Conservation (phyloP, 2,888 invertebrate species). For the Eurois occulta region DNA sequence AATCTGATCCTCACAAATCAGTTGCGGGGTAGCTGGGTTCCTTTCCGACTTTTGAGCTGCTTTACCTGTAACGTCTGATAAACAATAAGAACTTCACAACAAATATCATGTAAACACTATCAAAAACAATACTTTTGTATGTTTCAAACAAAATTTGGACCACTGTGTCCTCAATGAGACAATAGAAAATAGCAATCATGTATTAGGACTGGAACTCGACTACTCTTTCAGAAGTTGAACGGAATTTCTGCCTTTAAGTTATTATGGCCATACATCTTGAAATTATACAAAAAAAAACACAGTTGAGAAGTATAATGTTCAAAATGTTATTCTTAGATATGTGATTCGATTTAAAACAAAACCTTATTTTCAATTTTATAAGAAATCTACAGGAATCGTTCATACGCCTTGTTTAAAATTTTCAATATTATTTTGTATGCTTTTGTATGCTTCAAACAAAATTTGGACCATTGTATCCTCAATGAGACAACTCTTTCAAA, state of each 20-base stretch:
- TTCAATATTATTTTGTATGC: not conserved
- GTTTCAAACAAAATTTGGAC: not conserved
- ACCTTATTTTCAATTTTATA: not conserved
- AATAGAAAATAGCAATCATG: conserved; percentile 16
- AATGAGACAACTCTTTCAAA: no score
- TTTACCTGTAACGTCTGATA: not conserved
- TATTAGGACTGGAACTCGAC: not conserved
- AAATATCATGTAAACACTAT: conserved; percentile 22
- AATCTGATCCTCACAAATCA: not conserved
- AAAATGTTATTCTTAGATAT: not conserved
- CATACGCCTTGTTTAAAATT: not conserved
- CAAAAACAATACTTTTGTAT: conserved; percentile 26
- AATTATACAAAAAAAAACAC: conserved; percentile 1
- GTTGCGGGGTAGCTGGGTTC: not conserved
- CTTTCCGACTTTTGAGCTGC: not conserved
- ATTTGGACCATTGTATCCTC: no score
- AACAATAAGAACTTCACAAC: conserved; percentile 11
- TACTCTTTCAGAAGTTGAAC: not conserved
- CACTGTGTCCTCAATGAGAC: not conserved
- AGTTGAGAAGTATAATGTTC: not conserved
- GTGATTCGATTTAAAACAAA: conserved; percentile 18
- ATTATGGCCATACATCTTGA: not conserved
- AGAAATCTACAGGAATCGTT: not conserved
- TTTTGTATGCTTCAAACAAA: no score
- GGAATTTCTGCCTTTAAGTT: not conserved